Base-by-base conservation (phyloP, 2,888 invertebrate species). In the Drosophila eohydei region DNA sequence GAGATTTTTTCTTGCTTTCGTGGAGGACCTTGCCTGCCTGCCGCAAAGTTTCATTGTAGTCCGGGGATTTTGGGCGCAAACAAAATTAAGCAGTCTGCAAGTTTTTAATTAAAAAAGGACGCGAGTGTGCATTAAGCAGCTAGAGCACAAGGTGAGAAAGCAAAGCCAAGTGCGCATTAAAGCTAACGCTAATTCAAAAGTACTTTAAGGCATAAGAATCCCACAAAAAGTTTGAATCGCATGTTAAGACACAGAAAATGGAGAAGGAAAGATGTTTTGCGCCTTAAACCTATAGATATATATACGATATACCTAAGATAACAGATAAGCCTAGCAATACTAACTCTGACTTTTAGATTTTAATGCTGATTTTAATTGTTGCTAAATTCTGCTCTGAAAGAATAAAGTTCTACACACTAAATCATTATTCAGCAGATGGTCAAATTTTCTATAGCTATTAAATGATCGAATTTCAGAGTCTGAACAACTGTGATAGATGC, bases 71-170 rank as follows among this genome's bases (percentile, higher is more conserved):
- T 84, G 87, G 74, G 81, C 81, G 83, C 87, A 90, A 84, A 88
- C 84, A 88, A 84, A 90, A 84, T 84, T 90, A 90, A 90, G 90
- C 83, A 90, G 84, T 84, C 90, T 90, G 89, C 83, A 84, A 84
- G 90, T 84, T 84, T 84, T 84, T 90, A 90, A 84, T 90, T 84
- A 90, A 84, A 84, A 84, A 89, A 89, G 86, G 88, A 80, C 86
- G 65, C 88, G 67, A 74, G 70, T 75, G 51, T 71, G 83, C 83
- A 82, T 85, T 68, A 88, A 85, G 75, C 88, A 80, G 76, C 83
- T 71, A 67, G 70, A 66, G 26, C 52, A 65, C 57, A 65, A 62
- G 69, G 78, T 84, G 66, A 59, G 68, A 68, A 21, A 48, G 44
- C 43, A 38, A 51, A 38, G 52, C 30, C 12, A 58, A 62, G 52